A percentile compares a stretch with the other conserved stretches of the same genome.
phyloP scores from a whole-genome alignment of 2,888 invertebrate genomes.

The Thecophora atra region DNA sequence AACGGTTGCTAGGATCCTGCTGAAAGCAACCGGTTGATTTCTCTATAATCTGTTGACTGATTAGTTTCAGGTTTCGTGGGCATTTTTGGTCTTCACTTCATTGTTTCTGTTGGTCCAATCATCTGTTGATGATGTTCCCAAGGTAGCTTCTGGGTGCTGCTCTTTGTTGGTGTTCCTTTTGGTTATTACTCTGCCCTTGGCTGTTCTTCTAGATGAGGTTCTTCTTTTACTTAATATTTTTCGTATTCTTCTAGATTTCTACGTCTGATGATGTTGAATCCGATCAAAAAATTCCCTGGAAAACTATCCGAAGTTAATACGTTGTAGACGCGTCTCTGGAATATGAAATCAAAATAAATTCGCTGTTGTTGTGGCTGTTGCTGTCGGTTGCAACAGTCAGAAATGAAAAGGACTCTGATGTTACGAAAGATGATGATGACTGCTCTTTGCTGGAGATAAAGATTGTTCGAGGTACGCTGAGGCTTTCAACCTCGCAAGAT shows the following conservation, averaged over 20 bases:
- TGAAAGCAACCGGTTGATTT: not conserved
- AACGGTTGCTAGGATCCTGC: not conserved
- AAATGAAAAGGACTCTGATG: not conserved
- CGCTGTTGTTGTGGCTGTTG: no score
- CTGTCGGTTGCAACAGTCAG: not conserved
- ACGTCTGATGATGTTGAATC: constrained; percentile 31
- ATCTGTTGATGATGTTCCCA: constrained; percentile 13
- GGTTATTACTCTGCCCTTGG: not conserved
- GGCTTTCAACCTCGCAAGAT: not conserved
- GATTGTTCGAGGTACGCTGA: not conserved
- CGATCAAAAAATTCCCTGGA: constrained; percentile 35
- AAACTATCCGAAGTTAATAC: constrained; percentile 38
- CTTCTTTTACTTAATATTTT: not conserved
- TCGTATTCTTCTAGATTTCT: no score
- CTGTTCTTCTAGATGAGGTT: constrained; percentile 6
- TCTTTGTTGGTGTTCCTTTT: not conserved
- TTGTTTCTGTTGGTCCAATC: constrained; percentile 13
- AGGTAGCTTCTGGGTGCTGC: not conserved
- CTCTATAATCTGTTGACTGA: constrained; percentile 15
- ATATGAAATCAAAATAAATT: constrained; percentile 40
- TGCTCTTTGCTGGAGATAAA: not conserved
- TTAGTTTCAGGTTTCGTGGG: constrained; percentile 23
- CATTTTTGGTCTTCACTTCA: not conserved
- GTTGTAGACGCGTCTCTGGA: constrained; percentile 41
- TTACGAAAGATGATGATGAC: constrained; percentile 8